These are phyloP conservation scores for Tenthredo notha DNA, from an alignment of 2,888 invertebrate species.

Conservation along the genomic window DNA sequence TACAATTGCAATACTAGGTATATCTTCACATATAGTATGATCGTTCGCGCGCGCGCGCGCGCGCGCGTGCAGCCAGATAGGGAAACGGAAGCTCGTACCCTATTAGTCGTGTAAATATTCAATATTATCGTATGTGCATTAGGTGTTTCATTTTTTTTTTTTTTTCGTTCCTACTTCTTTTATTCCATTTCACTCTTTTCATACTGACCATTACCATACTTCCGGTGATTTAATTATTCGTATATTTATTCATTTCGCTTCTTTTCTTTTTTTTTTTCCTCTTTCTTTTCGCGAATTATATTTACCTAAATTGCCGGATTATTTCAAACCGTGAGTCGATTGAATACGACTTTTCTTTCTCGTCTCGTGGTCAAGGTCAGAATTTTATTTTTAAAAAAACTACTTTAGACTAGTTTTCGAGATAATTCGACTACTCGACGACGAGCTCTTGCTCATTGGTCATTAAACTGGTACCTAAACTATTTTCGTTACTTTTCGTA, in stretches of 20 bases:
- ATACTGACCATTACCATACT: background rate
- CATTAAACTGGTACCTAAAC: background rate
- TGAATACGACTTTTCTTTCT: background rate
- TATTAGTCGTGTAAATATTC: slow-evolving; percentile 1
- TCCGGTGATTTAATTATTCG: background rate
- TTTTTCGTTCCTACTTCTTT: background rate
- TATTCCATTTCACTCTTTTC: background rate
- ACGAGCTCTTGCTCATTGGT: slow-evolving; percentile 17
- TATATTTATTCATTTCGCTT: background rate
- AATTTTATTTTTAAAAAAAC: slow-evolving; percentile 19
- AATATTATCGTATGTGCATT: background rate
- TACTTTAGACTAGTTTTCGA: background rate
- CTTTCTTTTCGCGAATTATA: background rate
- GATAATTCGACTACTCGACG: background rate
- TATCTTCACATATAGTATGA: too few species aligned
- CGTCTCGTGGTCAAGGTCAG: slow-evolving; percentile 39
- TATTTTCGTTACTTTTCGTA: background rate
- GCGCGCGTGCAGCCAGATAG: background rate
- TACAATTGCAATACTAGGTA: background rate
- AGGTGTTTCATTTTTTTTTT: background rate
- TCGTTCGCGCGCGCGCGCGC: too few species aligned
- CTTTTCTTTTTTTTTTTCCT: background rate
- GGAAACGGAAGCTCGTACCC: background rate
- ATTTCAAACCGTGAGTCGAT: background rate
- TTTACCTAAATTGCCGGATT: background rate